These are phyloP conservation scores for Adelphocoris suturalis DNA, from an alignment of 2,888 invertebrate species.

Conservation along the genomic window DNA sequence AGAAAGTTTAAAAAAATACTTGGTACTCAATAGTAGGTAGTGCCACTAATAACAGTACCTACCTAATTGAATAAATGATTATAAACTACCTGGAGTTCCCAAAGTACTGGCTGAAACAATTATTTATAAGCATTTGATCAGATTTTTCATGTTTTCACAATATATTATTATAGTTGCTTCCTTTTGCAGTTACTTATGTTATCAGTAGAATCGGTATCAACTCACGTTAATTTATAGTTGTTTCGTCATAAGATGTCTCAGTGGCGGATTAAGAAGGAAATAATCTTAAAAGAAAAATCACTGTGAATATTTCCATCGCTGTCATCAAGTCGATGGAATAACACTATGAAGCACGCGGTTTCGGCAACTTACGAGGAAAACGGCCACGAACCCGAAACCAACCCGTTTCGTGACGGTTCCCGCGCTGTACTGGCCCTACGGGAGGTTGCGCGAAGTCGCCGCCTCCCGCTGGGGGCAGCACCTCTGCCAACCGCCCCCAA, in stretches of 20 bases:
- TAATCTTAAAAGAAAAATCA: not conserved
- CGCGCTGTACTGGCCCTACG: not conserved
- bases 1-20: too few relatives aligned
- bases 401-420: conserved; percentile 8
- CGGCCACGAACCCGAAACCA: not conserved
- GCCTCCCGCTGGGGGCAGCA: conserved; percentile 16
- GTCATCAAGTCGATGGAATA: not conserved
- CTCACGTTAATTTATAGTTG: conserved; percentile 11
- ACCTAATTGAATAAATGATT: too few relatives aligned
- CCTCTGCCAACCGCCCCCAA: not conserved
- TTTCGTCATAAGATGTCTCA: not conserved
- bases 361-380: conserved; percentile 20
- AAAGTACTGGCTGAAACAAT: too few relatives aligned
- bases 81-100: too few relatives aligned
- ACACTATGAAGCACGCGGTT: not conserved
- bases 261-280: not conserved
- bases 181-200: too few relatives aligned
- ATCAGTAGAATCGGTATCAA: not conserved
- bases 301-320: not conserved
- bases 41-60: too few relatives aligned
- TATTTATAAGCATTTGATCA: too few relatives aligned
- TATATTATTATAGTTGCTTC: too few relatives aligned
- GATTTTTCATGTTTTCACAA: too few relatives aligned
- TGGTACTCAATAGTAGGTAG: too few relatives aligned
- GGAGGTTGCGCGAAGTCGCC: not conserved